Evolutionary conservation across 1,140 invertebrate species (phyloP), one percentile per base, ranked within the genome.

Genomic region (Vanessa tameamea): DNA sequence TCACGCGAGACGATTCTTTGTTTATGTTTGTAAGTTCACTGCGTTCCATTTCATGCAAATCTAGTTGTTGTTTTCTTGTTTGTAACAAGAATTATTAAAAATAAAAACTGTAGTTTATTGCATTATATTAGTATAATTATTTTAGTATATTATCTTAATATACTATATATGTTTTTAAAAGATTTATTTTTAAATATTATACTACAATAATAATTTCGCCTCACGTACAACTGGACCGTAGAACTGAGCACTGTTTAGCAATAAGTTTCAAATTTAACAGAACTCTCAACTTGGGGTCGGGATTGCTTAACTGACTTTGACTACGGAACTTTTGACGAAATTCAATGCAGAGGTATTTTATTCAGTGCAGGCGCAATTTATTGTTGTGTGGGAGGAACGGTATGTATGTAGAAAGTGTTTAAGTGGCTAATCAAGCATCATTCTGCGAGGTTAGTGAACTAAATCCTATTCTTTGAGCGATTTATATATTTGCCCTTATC

Each of bases 1-100:
- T 75, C 68, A 75, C 66, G 73, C 50, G 26, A 51, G 26, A 57
- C 73, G 47, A 65, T 70, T 70, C 73, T 70, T 75, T 75, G 73
- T 75, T 75, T 75, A 75, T 61, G 73, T 75, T 70, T 73, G 64
- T 65, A 61, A 64, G 67, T 59, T 61, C 57, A n/a, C 15, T 64
- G 47, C 59, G 67, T 69, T 74, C 51, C 73, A 37, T 75, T 75
- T 70, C 50, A 75, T 20, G 61, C 43, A 48, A 31, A 2, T 15
- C 6, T 63, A 50, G 16, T 69, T 69, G 7, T 11, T 15, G 11
- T 68, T 57, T n/a, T 7, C 16, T 50, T 47, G 26, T 8, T n/a
- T 20, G 8, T 5, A 6, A 15, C 23, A 59, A 13, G 37, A 43
- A 43, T 8, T 0, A 43, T 43, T 9, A 43, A 43, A 43, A 43